Evolutionary conservation across 1,140 invertebrate genomes (phyloP), one percentile per base, ranked within the genome.

Genomic region (Theocolax elegans): DNA sequence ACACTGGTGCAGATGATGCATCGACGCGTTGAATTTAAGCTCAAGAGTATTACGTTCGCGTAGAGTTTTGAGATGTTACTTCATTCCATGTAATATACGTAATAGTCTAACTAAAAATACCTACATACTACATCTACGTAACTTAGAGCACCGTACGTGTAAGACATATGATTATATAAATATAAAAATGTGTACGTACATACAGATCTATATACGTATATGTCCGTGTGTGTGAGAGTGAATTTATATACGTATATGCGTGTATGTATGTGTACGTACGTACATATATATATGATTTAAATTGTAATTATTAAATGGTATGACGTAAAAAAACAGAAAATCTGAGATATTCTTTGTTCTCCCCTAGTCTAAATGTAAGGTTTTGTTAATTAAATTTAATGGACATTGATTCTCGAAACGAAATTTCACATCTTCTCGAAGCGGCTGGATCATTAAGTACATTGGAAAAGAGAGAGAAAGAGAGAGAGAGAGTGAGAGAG

Each of bases 1-100:
- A 51, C 63, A 27, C 72, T 68, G 73, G 67, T 79, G 75, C 75
- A 74, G 74, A 75, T 67, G 75, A 77, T 75, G 73, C 75, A 72
- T 76, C 75, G 73, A 77, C 74, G 73, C 64, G 75, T 76, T 79
- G 79, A 81, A 85, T 80, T 83, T 83, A 84, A 85, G 81, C 82
- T 82, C 82, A 84, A 85, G 68, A 70, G 82, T 85, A 85, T 84
- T 85, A 85, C 78, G 80, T 84, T 83, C 80, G 81, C 78, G 80
- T 83, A 84, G 82, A 80, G 80, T 83, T 82, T 81, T 81, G 72
- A 84, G 81, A 83, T 85, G 83, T 84, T 84, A 85, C 79, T 86
- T 83, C 84, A 86, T 86, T 86, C 84, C 84, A 86, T 86, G 84
- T 86, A 86, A 85, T 85, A 86, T 85, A 86, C 82, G 80, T 85